A percentile compares a stretch with the other conserved stretches of the same genome.
These are phyloP conservation scores for Orthosia incerta DNA, from an alignment of 2,888 invertebrate genomes.

Conservation along the genomic window DNA sequence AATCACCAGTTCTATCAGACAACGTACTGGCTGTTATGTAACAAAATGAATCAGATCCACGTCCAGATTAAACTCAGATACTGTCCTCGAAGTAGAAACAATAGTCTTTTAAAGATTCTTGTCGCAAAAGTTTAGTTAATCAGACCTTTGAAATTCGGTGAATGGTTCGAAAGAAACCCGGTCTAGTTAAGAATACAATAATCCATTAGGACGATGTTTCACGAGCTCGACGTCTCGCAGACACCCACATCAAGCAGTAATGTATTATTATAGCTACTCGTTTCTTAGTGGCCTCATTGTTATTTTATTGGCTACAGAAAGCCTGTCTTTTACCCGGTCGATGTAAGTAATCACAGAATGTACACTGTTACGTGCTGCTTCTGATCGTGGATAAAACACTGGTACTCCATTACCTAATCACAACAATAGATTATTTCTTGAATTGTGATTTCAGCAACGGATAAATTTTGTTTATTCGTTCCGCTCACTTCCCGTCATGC, in stretches of 20 bases:
- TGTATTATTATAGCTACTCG: conserved; percentile 47
- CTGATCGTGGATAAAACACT: conserved; percentile 38
- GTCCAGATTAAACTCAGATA: conserved; percentile 24
- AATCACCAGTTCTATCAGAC: conserved; percentile 34
- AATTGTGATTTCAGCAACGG: conserved; percentile 9
- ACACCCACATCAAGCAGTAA: conserved; percentile 48
- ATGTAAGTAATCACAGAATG: conserved; percentile 55
- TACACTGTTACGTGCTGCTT: conserved; percentile 30
- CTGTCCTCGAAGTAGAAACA: conserved; percentile 21
- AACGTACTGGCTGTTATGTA: conserved; percentile 20
- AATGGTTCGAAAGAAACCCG: conserved; percentile 20
- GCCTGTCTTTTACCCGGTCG: conserved; percentile 50
- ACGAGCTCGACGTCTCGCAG: conserved; percentile 27
- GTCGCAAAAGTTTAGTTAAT: conserved; percentile 17
- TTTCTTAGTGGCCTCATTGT: conserved; percentile 56
- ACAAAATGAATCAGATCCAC: conserved; percentile 34
- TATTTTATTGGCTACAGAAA: conserved; percentile 59
- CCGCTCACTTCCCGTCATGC: conserved; percentile 33
- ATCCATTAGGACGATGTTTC: conserved; percentile 47
- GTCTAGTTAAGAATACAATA: conserved; percentile 50
- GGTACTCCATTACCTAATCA: conserved; percentile 50
- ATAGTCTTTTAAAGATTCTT: conserved; percentile 17
- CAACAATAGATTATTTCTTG: conserved; percentile 41
- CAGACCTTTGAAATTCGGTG: conserved; percentile 19
- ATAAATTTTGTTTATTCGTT: conserved; percentile 40